These are phyloP conservation scores for Yponomeuta evonymella DNA, from an alignment of 2,888 invertebrate genomes.

Conservation along the genomic window DNA sequence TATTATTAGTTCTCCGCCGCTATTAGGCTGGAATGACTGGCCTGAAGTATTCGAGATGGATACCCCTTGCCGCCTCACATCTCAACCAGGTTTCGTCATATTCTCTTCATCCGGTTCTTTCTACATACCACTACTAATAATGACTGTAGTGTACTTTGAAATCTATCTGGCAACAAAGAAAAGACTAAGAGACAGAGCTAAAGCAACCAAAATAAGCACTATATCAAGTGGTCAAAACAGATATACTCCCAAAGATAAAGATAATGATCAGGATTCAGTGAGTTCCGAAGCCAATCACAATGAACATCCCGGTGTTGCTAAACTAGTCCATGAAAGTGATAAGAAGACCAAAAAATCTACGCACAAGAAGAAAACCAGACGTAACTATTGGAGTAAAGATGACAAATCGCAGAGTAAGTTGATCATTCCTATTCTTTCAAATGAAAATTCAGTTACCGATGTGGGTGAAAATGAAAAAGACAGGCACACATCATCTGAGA, in stretches of 20 bases:
- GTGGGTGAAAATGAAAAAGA: constrained; percentile 50
- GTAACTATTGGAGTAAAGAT: constrained; percentile 71
- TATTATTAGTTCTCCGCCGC: constrained; percentile 91
- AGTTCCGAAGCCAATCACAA: constrained; percentile 90
- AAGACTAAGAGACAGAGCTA: constrained; percentile 87
- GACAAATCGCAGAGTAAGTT: constrained; percentile 65
- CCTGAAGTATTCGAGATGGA: constrained; percentile 86
- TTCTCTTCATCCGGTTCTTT: constrained; percentile 96
- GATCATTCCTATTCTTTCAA: constrained; percentile 64
- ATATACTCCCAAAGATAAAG: constrained; percentile 63
- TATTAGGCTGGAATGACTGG: constrained; percentile 97
- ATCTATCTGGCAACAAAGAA: constrained; percentile 95
- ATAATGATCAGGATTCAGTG: constrained; percentile 84
- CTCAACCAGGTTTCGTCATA: constrained; percentile 92
- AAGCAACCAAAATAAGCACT: constrained; percentile 87
- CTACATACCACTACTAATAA: constrained; percentile 94
- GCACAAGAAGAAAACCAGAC: constrained; percentile 73
- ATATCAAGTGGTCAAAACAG: constrained; percentile 70
- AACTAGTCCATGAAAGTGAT: constrained; percentile 50
- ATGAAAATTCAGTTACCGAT: constrained; percentile 66
- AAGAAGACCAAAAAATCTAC: constrained; percentile 50
- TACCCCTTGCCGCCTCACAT: constrained; percentile 89
- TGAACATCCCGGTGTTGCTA: constrained; percentile 72
- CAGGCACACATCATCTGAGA: constrained; percentile 64
- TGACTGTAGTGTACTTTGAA: constrained; percentile 97